phyloP scores from a whole-genome alignment of 2,113 vertebrate species.

The Alligator mississippiensis region DNA sequence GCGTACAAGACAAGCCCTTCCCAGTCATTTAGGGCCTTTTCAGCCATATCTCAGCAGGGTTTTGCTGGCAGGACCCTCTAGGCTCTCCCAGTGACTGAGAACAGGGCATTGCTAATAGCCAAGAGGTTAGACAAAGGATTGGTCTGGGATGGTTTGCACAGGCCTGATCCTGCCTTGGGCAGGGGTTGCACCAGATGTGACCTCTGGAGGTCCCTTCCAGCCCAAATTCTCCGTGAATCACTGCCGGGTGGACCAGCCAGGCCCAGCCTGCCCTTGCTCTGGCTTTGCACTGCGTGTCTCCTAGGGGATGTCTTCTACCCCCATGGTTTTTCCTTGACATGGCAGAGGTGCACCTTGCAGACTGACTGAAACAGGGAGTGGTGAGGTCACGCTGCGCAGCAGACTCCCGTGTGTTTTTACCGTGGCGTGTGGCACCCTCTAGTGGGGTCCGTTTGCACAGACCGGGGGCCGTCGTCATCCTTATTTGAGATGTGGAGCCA shows the following conservation, averaged over 20 bases:
- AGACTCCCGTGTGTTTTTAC: not conserved
- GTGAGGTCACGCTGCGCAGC: not conserved
- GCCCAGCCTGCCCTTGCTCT: not conserved
- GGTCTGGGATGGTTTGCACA: no score
- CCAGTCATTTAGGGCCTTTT: not conserved
- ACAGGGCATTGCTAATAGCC: no score
- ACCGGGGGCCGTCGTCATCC: no score
- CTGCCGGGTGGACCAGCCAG: no score
- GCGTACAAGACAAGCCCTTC: not conserved
- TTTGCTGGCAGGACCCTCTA: not conserved
- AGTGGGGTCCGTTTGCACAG: not conserved
- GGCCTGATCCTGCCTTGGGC: no score
- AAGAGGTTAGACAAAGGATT: no score
- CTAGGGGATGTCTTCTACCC: no score
- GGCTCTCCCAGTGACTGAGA: fast-evolving
- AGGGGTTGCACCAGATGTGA: no score
- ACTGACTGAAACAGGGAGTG: not conserved
- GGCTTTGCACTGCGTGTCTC: not conserved
- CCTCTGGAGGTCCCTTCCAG: no score
- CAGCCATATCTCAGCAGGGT: no score
- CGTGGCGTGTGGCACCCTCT: not conserved
- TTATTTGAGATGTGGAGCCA: not conserved
- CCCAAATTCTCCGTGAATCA: no score
- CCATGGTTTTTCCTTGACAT: not conserved
- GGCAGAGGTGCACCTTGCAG: no score